These are phyloP conservation scores for Leptopilina syphax DNA, from an alignment of 2,888 invertebrate genomes.

Conservation along the genomic window DNA sequence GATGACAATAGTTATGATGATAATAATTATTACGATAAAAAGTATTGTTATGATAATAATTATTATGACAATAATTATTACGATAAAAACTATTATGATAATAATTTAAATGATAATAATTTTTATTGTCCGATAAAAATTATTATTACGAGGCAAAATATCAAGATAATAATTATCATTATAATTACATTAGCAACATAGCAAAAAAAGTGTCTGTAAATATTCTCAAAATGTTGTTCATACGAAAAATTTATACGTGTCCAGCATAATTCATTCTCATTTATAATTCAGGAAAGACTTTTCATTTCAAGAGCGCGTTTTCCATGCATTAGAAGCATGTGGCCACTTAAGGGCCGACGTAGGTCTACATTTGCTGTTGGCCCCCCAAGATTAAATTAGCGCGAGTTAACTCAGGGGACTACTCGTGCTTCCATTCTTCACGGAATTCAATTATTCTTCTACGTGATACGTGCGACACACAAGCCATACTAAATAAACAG, in stretches of 20 bases:
- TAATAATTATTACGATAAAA: too few relatives aligned
- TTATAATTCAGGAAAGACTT: slow-evolving; percentile 11
- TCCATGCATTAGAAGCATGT: slow-evolving; percentile 27
- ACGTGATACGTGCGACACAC: slow-evolving; percentile 18
- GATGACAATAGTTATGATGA: too few relatives aligned
- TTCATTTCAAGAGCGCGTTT: slow-evolving; percentile 25
- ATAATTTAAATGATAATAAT: too few relatives aligned
- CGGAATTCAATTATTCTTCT: slow-evolving; percentile 30
- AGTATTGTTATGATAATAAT: too few relatives aligned
- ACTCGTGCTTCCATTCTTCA: slow-evolving; percentile 30
- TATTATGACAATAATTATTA: too few relatives aligned
- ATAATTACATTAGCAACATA: neutral
- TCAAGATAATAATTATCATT: too few relatives aligned
- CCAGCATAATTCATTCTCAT: neutral
- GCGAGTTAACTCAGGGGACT: slow-evolving; percentile 22
- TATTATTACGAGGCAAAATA: too few relatives aligned
- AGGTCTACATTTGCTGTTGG: slow-evolving; percentile 26
- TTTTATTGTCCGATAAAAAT: too few relatives aligned
- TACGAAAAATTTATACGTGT: neutral
- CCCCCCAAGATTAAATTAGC: slow-evolving; percentile 14
- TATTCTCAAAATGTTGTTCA: neutral
- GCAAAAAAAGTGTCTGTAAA: too few relatives aligned
- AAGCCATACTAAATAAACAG: slow-evolving; percentile 15
- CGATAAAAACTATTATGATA: neutral
- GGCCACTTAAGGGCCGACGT: slow-evolving; percentile 19